phyloP scores from a whole-genome alignment of 2,113 vertebrate genomes.

The Silurus meridionalis region DNA sequence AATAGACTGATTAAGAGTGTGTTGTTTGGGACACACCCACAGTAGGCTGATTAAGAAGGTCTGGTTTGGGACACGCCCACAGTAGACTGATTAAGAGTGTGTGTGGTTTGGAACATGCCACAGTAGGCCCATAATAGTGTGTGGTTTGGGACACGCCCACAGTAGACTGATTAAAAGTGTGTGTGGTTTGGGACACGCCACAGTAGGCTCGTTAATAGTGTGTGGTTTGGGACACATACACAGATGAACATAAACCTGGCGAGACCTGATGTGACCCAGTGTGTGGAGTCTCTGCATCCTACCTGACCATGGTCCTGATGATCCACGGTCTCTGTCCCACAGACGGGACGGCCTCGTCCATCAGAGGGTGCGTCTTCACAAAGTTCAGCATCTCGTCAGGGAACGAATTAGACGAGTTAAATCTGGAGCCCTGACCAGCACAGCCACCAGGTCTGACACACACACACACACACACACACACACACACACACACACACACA shows the following conservation, averaged over 20 bases:
- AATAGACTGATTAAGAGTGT: not conserved
- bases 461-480: not conserved
- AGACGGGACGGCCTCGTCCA: conserved; percentile 90
- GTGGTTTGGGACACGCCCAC: not conserved
- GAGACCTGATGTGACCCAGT: not conserved
- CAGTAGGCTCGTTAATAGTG: not conserved
- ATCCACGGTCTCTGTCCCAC: conserved; percentile 91
- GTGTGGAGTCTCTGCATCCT: conserved; percentile 54
- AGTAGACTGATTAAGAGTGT: not conserved
- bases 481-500: too few species aligned
- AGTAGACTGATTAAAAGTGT: not conserved
- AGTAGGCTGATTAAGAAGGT: too few species aligned
- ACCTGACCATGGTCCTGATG: conserved; percentile 89
- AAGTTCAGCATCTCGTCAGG: conserved; percentile 96
- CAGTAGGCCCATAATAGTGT: too few species aligned
- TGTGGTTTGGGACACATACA: not conserved
- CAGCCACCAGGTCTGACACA: conserved; percentile 88
- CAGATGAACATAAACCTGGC: not conserved
- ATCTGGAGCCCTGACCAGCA: conserved; percentile 81
- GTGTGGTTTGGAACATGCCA: too few species aligned
- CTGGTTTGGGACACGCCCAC: not conserved
- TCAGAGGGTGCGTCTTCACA: conserved; percentile 91
- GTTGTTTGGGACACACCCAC: too few species aligned
- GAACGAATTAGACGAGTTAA: conserved; percentile 89
- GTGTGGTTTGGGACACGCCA: too few species aligned